Base-by-base conservation (phyloP, 2,113 vertebrate species). In the Serinus canaria region DNA sequence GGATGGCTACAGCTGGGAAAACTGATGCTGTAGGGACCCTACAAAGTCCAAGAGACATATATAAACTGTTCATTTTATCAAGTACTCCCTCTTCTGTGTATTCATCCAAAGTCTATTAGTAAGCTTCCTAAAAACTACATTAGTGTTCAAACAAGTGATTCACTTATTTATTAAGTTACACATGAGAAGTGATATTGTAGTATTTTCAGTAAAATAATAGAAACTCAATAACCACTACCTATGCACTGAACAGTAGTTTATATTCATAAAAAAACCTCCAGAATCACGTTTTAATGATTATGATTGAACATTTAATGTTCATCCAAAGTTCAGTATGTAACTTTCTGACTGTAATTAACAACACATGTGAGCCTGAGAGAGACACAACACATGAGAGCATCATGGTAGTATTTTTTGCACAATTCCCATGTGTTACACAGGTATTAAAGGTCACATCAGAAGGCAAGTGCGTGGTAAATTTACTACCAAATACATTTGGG, bases 171-270 rank as follows among this genome's bases (percentile, higher is more conserved):
- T 75, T 58, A 88, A 75, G 49, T 41, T 53, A 59, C 19, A 62
- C 41, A 83, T 30, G 50, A 55, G 96, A 87, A 93, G 92, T 70
- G 39, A 85, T 28, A 18, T 28, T 70, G 72, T 22, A 81, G 62
- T 69, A 78, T 74, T 55, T 80, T 92, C 83, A 87, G 92, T 84
- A 89, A 87, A 88, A 91, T 60, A 95, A 64, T 4, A 95, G 75
- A 95, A 97, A 96, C 58, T 31, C 35, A 58, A 46, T 4, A 63
- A 79, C 49, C 30, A 44, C 25, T 11, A 39, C 28, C 24, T 96
- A 90, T 66, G 90, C 83, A 93, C 49, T 73, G 52, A 92, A 80
- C 3, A 19, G 11, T 6, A 67, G 33, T 44, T 33, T 58, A 20
- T 41, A 53, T 44, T 72, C 8, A 59, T 18, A 49, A 69, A 33